phyloP scores from a whole-genome alignment of 2,797 vertebrate species.

The Urosaurus nigricauda region DNA sequence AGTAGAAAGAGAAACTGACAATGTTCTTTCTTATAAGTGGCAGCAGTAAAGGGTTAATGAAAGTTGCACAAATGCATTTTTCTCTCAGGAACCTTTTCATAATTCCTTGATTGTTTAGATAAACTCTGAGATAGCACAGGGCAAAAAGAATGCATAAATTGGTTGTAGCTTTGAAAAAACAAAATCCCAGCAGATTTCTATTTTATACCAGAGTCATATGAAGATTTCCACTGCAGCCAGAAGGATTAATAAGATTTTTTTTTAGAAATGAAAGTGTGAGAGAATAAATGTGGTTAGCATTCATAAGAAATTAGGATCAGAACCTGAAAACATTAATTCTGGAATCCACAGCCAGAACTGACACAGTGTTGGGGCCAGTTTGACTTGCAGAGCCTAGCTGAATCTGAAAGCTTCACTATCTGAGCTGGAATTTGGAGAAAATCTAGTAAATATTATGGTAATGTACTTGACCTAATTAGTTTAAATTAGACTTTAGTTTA shows the following conservation, averaged over 20 bases:
- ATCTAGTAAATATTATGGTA: neutral
- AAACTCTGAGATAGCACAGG: conserved; percentile 15
- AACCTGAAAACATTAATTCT: neutral
- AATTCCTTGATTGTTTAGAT: conserved; percentile 35
- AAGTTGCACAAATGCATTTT: conserved; percentile 27
- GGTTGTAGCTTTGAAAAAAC: neutral
- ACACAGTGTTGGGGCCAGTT: neutral
- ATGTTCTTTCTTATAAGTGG: conserved; percentile 33
- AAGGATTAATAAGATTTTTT: neutral
- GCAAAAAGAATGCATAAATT: conserved; percentile 25
- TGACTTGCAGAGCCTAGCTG: neutral
- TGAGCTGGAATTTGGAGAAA: neutral
- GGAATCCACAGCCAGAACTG: neutral
- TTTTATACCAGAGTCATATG: neutral
- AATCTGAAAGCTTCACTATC: neutral
- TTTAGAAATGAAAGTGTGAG: neutral
- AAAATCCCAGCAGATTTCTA: neutral
- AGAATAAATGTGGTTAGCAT: neutral
- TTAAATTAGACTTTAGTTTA: neutral
- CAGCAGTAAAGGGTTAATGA: conserved; percentile 53
- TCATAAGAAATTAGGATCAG: neutral
- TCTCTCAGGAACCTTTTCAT: conserved; percentile 23
- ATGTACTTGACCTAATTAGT: neutral
- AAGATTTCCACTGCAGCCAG: neutral
- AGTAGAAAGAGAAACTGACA: conserved; percentile 21